Evolutionary conservation across 2,113 vertebrate genomes (phyloP).

Genomic region (Cololabis saira): DNA sequence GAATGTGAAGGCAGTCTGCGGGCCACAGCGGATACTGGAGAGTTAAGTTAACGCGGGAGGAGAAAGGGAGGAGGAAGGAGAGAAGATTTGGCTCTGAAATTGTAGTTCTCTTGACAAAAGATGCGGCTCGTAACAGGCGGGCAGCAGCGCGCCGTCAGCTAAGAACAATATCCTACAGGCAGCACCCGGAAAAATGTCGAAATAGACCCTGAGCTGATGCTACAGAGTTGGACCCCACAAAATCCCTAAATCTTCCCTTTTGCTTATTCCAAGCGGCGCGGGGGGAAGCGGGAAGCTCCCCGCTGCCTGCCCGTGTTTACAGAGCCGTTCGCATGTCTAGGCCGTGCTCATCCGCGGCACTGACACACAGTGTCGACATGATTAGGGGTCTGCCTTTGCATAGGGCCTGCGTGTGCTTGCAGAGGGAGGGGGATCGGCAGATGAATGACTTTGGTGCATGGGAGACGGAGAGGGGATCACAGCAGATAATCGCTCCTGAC

Average conservation of each 20-base stretch:
- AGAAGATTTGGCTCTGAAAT: conserved; percentile 33
- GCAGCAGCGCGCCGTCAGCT: conserved; percentile 65
- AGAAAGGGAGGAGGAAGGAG: too few relatives aligned
- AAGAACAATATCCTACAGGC: conserved; percentile 76
- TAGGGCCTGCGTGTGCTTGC: conserved; percentile 48
- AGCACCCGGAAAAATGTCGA: conserved; percentile 61
- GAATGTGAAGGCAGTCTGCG: conserved; percentile 37
- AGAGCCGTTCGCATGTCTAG: conserved; percentile 77
- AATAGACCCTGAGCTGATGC: conserved; percentile 69
- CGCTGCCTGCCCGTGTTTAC: conserved; percentile 75
- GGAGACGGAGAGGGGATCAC: conserved; percentile 68
- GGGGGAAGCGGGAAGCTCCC: conserved; percentile 58
- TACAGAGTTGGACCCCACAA: conserved; percentile 75
- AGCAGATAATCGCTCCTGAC: conserved; percentile 81
- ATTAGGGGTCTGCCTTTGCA: conserved; percentile 77
- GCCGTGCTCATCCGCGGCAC: conserved; percentile 75
- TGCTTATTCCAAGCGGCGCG: conserved; percentile 69
- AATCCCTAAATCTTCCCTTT: conserved; percentile 80
- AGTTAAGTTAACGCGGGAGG: conserved; percentile 48
- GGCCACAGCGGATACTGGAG: conserved; percentile 22
- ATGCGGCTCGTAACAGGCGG: conserved; percentile 64
- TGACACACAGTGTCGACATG: conserved; percentile 76
- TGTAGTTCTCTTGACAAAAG: conserved; percentile 74
- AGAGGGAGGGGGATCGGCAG: conserved; percentile 71
- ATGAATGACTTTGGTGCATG: conserved; percentile 81